Evolutionary conservation across 2,888 invertebrate genomes (phyloP).

Genomic region (Dryadula phaetusa): DNA sequence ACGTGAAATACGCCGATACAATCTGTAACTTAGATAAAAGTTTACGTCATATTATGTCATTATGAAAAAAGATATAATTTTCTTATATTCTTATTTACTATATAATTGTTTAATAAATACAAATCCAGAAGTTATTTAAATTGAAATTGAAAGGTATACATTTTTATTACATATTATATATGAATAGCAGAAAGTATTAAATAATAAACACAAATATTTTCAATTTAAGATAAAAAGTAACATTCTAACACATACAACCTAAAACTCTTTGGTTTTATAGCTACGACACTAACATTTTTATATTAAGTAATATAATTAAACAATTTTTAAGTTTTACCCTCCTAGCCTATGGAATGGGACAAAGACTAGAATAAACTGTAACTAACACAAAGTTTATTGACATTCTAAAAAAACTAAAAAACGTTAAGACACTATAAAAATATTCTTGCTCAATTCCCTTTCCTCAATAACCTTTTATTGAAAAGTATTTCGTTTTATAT

Average conservation of each 20-base stretch:
- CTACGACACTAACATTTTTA: neutral
- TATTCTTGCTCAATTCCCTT: conserved; percentile 3
- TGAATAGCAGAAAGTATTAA: neutral
- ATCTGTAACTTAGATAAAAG: no score
- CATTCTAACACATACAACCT: neutral
- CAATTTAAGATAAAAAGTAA: neutral
- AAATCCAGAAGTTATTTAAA: neutral
- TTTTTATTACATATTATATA: neutral
- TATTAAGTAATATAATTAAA: conserved; percentile 1
- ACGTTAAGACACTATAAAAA: no score
- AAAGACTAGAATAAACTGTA: conserved; percentile 23
- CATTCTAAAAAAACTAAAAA: conserved; percentile 1
- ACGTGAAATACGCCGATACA: no score
- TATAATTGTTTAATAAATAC: neutral
- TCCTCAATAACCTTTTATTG: neutral
- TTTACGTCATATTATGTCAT: no score
- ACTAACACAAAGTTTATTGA: neutral
- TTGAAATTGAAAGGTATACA: neutral
- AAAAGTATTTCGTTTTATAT: neutral
- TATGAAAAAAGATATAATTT: no score
- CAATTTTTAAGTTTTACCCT: neutral
- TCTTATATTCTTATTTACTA: neutral
- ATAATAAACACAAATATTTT: neutral
- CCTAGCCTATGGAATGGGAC: conserved; percentile 23
- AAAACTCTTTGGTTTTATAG: neutral